Evolutionary conservation across 1,140 invertebrate genomes (phyloP), one percentile per base, ranked within the genome.

Genomic region (Monochamus saltuarius): DNA sequence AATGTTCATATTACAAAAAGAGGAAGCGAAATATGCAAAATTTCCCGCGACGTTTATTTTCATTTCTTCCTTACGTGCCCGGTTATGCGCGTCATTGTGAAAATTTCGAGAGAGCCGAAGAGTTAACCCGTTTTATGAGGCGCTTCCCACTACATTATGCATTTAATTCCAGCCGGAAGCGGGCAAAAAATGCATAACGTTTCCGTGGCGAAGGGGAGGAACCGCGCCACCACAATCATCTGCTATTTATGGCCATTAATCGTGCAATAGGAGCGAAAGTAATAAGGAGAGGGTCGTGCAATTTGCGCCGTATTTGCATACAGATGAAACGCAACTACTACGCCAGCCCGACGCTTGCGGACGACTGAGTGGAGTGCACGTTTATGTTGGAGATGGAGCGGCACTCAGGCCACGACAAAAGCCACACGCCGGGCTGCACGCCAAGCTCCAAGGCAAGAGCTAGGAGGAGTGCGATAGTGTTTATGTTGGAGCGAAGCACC

Each of bases 291-390:
- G 22, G 58, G 37, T 54, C 29, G 51, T 10, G 50, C 58, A 60
- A 60, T 60, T 60, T 60, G 58, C 58, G 45, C 16, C 13, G 50
- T 54, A 60, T 60, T 60, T 46, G 49, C 58, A 60, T 60, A 60
- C 58, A 60, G 58, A 60, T 60, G 58, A 60, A 60, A 60, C 40
- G 51, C 50, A 11, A 43, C 58, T 14, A 42, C 7, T 34, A 19
- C 51, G n/a, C 50, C 57, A 38, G 43, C 37, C 14, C 57, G 35
- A 47, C 56, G 29, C 56, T 59, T 38, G 43, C 36, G 56, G 45
- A 47, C 45, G 45, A 47, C 45, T 47, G 45, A n/a, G n/a, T n/a
- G n/a, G n/a, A n/a, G n/a, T n/a, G n/a, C n/a, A n/a, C n/a, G n/a
- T n/a, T n/a, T n/a, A n/a, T n/a, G n/a, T n/a, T n/a, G n/a, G n/a